Conservation (phyloP, 2,888 invertebrate species). For the Euplexia lucipara region DNA sequence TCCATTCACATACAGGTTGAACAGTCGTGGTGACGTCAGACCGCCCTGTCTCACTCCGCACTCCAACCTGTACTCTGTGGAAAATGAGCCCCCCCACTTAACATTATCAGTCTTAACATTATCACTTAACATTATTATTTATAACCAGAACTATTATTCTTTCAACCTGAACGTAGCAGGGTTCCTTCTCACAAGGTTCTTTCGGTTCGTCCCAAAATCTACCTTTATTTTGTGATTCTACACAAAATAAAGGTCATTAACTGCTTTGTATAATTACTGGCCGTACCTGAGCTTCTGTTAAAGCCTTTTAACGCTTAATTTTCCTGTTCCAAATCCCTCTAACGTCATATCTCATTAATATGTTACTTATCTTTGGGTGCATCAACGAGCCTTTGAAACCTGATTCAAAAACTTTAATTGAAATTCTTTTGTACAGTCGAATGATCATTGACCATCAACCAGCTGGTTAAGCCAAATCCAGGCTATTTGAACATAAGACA, state of each 20-base stretch:
- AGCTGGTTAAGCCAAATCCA: not conserved
- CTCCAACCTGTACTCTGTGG: no score
- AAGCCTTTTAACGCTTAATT: slow-evolving; percentile 2
- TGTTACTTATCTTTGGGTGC: not conserved
- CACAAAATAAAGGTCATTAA: slow-evolving; percentile 2
- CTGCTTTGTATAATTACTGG: not conserved
- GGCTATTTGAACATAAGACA: no score
- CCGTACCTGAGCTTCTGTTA: not conserved
- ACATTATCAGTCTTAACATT: no score
- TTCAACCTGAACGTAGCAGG: no score
- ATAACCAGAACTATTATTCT: no score
- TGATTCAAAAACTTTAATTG: not conserved
- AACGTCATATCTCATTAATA: slow-evolving; percentile 6
- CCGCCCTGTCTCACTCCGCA: no score
- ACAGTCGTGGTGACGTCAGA: no score
- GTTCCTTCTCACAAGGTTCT: no score
- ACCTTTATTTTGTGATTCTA: not conserved
- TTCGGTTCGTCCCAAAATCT: no score
- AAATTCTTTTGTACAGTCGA: not conserved
- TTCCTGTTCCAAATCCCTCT: slow-evolving; percentile 17
- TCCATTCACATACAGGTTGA: no score
- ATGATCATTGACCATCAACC: not conserved
- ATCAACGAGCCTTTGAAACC: slow-evolving; percentile 9
- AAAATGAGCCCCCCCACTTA: no score
- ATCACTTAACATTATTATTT: no score